Percentiles rank a stretch among this genome's conserved stretches.
phyloP scores from a whole-genome alignment of 2,797 vertebrate species.

The Chelidonichthys spinosus region DNA sequence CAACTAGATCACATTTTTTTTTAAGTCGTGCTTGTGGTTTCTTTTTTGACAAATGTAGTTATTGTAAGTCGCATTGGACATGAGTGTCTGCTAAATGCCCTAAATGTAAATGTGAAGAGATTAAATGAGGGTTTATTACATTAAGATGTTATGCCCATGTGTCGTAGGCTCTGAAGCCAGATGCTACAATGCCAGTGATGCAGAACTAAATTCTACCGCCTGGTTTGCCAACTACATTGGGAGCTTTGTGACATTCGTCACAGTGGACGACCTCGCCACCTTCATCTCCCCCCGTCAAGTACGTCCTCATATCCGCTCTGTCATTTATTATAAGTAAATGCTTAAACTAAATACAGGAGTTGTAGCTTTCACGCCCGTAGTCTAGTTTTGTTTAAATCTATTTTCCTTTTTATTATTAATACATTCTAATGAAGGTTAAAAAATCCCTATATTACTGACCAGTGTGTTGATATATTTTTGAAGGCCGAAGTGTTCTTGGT shows the following conservation, averaged over 20 bases:
- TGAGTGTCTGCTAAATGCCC: no score
- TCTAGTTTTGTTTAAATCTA: not conserved
- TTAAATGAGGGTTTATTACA: not conserved
- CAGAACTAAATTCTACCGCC: constrained; percentile 73
- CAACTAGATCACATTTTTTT: no score
- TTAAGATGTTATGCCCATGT: not conserved
- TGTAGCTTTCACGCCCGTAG: not conserved
- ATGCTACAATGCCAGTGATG: constrained; percentile 71
- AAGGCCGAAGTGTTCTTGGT: constrained; percentile 67
- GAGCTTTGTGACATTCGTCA: constrained; percentile 72
- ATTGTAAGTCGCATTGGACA: no score
- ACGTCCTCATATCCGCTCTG: constrained; percentile 5
- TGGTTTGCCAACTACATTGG: constrained; percentile 78
- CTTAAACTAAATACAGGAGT: not conserved
- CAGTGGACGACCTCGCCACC: constrained; percentile 62
- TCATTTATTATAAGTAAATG: not conserved
- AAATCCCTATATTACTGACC: not conserved
- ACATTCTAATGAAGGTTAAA: not conserved
- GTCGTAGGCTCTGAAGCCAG: constrained; percentile 63
- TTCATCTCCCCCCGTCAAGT: constrained; percentile 68
- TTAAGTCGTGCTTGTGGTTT: no score
- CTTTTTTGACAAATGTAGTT: no score
- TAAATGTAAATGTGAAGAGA: not conserved
- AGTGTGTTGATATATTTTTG: constrained; percentile 22
- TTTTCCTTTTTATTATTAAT: not conserved